phyloP scores from a whole-genome alignment of 2,888 invertebrate species.

The Operophtera brumata region DNA sequence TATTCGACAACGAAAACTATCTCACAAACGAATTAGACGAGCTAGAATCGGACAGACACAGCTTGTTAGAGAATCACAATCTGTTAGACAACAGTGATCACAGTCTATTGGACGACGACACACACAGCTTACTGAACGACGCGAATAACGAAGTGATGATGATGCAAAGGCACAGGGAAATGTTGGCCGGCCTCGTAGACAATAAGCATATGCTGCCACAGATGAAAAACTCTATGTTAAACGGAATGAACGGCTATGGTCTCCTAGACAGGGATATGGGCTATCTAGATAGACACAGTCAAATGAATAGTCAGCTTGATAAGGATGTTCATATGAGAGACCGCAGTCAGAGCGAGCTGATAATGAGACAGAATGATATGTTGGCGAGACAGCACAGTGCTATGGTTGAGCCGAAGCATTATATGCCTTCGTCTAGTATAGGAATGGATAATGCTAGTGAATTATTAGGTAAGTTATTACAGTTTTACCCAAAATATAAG shows the following conservation, averaged over 20 bases:
- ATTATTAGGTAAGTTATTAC: constrained; percentile 68
- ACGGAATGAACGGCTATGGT: constrained; percentile 70
- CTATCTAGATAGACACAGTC: constrained; percentile 70
- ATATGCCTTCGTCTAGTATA: constrained; percentile 68
- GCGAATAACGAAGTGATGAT: constrained; percentile 62
- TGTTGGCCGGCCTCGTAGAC: constrained; percentile 67
- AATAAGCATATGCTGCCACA: constrained; percentile 62
- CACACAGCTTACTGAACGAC: constrained; percentile 66
- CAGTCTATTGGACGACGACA: constrained; percentile 67
- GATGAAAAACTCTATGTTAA: constrained; percentile 60
- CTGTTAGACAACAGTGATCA: constrained; percentile 72
- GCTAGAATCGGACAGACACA: constrained; percentile 75
- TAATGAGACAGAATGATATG: constrained; percentile 70
- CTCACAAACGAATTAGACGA: constrained; percentile 71
- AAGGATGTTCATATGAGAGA: constrained; percentile 64
- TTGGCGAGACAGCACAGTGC: constrained; percentile 63
- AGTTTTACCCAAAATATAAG: too few species aligned
- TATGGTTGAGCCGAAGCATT: constrained; percentile 67
- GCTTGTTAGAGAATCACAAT: constrained; percentile 72
- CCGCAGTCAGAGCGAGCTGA: constrained; percentile 61
- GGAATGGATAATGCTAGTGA: constrained; percentile 73
- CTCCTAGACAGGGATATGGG: constrained; percentile 66
- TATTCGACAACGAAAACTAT: constrained; percentile 66
- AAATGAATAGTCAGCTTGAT: constrained; percentile 61
- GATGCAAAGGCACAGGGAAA: constrained; percentile 70